Evolutionary conservation across 2,888 invertebrate species (phyloP), one percentile per base, ranked within the genome.

Genomic region (Drosophila fulvimacula): DNA sequence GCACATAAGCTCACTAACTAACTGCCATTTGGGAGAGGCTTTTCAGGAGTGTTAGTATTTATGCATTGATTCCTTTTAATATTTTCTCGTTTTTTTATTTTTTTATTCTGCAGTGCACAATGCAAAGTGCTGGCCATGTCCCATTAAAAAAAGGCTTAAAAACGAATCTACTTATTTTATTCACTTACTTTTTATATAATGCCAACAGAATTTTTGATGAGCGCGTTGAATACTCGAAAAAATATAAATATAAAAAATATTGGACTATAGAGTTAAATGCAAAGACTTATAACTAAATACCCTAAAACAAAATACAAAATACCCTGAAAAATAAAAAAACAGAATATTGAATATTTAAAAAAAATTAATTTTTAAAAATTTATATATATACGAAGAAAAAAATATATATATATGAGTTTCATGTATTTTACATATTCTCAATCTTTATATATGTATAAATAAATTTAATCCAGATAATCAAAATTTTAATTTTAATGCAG

Each of bases 161-260:
- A 56, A 55, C 51, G 44, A 58, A 21, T 58, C 65, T 44, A 39
- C 24, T 41, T 59, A 70, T 66, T 58, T 58, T 19, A 62, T 34
- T 52, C 36, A 59, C 38, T 65, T 72, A 67, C 30, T 49, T 64
- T 69, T 62, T 69, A 58, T 49, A 69, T 74, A 74, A 83, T 70
- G 58, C 65, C 59, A 60, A 60, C 66, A 79, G 83, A 85, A 85
- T 88, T 85, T 82, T 88, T 77, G 77, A 82, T 75, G 63, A 52
- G 63, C 48, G 42, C 63, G 46, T 27, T 56, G 21, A 51, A 65
- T 42, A 11, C n/a, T 19, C 30, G 13, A 44, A 44, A 55, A 55
- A n/a, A 48, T 57, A 61, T 44, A 42, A 10, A 65, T 6, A 51
- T 48, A 59, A 38, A 19, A 24, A 58, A 61, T 44, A n/a, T 34